Evolutionary conservation across 2,113 vertebrate genomes (phyloP).

Genomic region (Pheucticus melanocephalus): DNA sequence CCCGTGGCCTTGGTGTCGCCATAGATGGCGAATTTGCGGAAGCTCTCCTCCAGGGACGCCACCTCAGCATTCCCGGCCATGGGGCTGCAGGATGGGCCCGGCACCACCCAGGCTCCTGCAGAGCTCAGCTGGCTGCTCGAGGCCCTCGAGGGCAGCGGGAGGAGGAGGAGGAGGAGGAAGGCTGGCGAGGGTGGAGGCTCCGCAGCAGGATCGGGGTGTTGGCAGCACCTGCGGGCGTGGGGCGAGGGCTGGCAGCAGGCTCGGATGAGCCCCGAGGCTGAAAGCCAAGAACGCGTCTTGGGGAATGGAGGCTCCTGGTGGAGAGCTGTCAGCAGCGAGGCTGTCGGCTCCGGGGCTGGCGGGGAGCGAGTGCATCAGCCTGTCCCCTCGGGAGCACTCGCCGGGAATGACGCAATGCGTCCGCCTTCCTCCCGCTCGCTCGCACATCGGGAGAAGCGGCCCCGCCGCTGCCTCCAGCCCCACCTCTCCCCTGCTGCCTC

Average conservation of each 20-base stretch:
- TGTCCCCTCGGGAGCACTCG: background rate
- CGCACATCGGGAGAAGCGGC: background rate
- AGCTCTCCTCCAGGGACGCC: slow-evolving; percentile 82
- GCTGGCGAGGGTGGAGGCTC: background rate
- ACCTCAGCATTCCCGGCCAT: slow-evolving; percentile 84
- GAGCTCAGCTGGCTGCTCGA: background rate
- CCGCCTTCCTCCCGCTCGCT: background rate
- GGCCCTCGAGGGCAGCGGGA: background rate
- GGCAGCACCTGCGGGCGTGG: background rate
- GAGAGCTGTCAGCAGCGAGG: background rate
- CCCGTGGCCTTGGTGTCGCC: slow-evolving; percentile 89
- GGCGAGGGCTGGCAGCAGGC: background rate
- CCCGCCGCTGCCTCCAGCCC: background rate
- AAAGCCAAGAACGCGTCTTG: background rate
- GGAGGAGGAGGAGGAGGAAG: background rate
- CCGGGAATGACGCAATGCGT: background rate
- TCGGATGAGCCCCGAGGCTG: background rate
- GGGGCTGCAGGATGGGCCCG: background rate
- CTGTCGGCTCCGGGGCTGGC: background rate
- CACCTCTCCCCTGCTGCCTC: background rate
- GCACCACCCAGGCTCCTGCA: background rate
- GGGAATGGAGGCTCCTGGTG: background rate
- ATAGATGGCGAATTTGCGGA: slow-evolving; percentile 90
- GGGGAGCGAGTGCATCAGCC: background rate
- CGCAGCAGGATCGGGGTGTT: background rate